Conservation (phyloP, 2,888 invertebrate genomes). For the Digitonthophagus gazella region DNA sequence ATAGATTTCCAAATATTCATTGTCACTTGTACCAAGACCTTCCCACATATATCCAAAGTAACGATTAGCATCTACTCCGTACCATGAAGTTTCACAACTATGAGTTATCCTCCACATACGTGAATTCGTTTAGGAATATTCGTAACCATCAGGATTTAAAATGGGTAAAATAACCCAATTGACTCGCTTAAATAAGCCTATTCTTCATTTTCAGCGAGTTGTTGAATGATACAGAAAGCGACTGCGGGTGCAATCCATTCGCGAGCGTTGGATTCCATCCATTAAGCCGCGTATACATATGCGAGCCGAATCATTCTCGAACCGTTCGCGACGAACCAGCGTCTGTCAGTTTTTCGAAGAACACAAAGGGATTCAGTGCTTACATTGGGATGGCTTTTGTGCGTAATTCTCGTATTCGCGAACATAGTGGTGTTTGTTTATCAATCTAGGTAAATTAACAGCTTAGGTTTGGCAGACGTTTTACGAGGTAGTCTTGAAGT, state of each 20-base stretch:
- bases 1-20: conserved; percentile 58
- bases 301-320: too few relatives aligned
- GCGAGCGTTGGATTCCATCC: conserved; percentile 63
- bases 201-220: conserved; percentile 51
- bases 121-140: conserved; percentile 53
- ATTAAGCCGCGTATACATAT: too few relatives aligned
- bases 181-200: conserved; percentile 45
- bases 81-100: conserved; percentile 55
- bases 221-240: conserved; percentile 58
- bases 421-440: too few relatives aligned
- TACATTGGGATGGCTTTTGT: too few relatives aligned
- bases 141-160: conserved; percentile 73
- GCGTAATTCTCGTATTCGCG: too few relatives aligned
- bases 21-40: conserved; percentile 41
- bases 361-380: too few relatives aligned
- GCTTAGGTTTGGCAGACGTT: too few relatives aligned
- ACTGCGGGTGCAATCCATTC: conserved; percentile 68
- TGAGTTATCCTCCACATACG: conserved; percentile 72
- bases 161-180: conserved; percentile 69
- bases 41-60: conserved; percentile 74
- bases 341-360: too few relatives aligned
- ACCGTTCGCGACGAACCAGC: too few relatives aligned
- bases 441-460: too few relatives aligned
- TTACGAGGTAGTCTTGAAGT: too few relatives aligned
- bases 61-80: conserved; percentile 72